phyloP scores from a whole-genome alignment of 2,888 invertebrate species.

The Phyllotreta striolata region DNA sequence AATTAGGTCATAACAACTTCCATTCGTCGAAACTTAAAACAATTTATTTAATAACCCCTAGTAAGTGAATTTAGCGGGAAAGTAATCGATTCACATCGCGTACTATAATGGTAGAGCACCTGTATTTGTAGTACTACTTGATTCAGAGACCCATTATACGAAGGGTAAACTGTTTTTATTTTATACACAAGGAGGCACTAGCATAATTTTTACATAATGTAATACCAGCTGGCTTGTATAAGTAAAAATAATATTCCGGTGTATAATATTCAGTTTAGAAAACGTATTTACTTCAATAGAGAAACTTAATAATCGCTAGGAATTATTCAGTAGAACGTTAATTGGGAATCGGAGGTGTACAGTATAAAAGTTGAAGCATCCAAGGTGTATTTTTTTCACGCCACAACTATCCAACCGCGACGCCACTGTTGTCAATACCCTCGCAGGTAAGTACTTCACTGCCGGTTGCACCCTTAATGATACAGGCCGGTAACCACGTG shows the following conservation, averaged over 20 bases:
- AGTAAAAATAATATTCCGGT: too few relatives aligned
- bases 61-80: slow-evolving; percentile 5
- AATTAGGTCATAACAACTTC: too few relatives aligned
- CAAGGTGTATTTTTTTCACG: slow-evolving; percentile 17
- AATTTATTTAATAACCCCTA: background rate
- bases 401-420: slow-evolving; percentile 21
- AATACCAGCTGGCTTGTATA: too few relatives aligned
- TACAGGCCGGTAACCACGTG: slow-evolving; percentile 57
- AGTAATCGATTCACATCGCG: slow-evolving; percentile 14
- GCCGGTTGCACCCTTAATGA: slow-evolving; percentile 42
- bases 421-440: slow-evolving; percentile 28
- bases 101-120: slow-evolving; percentile 17
- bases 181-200: slow-evolving; percentile 8
- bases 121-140: slow-evolving; percentile 16
- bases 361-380: background rate
- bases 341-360: too few relatives aligned
- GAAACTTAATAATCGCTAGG: too few relatives aligned
- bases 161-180: background rate
- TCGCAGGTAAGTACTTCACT: slow-evolving; percentile 35
- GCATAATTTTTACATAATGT: too few relatives aligned
- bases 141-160: slow-evolving; percentile 5
- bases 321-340: too few relatives aligned
- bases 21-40: background rate
- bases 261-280: too few relatives aligned
- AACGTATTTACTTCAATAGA: too few relatives aligned